Percentiles rank a stretch among this genome's conserved stretches.
These are phyloP conservation scores for Pongo abelii DNA, from an alignment of 2,113 vertebrate genomes.

Conservation along the genomic window DNA sequence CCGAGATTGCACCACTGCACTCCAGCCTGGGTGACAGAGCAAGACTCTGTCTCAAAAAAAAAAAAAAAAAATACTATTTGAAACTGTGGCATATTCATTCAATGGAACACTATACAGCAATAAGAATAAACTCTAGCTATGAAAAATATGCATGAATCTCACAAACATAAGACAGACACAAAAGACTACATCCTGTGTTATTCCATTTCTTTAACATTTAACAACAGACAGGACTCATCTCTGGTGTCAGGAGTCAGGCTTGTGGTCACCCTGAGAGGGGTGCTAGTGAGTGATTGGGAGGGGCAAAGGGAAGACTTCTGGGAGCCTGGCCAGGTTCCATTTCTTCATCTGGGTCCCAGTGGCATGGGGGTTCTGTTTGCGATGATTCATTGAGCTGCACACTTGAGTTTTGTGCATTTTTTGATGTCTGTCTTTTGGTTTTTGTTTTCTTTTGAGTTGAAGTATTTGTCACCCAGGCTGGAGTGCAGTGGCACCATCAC, in stretches of 20 bases:
- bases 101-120: background rate
- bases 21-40: too few species aligned
- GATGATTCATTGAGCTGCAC: background rate
- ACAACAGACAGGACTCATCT: background rate
- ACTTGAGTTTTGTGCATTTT: background rate
- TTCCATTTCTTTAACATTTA: background rate
- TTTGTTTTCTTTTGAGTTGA: too few species aligned
- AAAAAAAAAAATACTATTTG: too few species aligned
- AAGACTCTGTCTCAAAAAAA: too few species aligned
- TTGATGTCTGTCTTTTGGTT: background rate
- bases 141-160: background rate
- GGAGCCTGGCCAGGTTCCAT: too few species aligned
- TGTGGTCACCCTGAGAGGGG: background rate
- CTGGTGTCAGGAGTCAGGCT: background rate
- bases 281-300: background rate
- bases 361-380: accelerated
- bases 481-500: too few species aligned
- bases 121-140: background rate
- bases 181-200: too few species aligned
- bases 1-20: too few species aligned
- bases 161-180: background rate
- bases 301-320: background rate
- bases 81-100: background rate
- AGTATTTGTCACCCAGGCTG: too few species aligned
- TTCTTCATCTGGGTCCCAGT: background rate